Evolutionary conservation across 37 sponge, comb jelly and placozoan genomes (phyloP).

Genomic region (Spongia lamella): DNA sequence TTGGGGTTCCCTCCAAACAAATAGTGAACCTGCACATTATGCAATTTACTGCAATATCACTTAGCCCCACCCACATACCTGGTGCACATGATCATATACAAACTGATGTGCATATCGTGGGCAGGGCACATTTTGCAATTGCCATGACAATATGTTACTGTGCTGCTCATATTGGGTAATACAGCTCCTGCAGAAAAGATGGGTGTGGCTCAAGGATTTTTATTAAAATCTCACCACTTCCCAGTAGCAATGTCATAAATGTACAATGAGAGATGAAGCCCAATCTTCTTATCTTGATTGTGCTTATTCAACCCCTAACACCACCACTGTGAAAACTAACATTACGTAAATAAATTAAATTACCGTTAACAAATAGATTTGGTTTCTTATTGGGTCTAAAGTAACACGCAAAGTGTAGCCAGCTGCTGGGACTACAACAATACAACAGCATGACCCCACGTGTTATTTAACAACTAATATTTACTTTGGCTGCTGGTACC

Average conservation of each 20-base stretch:
- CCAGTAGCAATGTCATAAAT: slow-evolving; percentile 8
- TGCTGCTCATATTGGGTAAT: not conserved
- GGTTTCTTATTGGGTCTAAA: slow-evolving; percentile 44
- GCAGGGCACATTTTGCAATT: slow-evolving; percentile 34
- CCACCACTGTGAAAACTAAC: no score
- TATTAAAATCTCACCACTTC: slow-evolving; percentile 14
- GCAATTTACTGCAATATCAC: not conserved
- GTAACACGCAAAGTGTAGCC: slow-evolving; percentile 72
- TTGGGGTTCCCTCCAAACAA: slow-evolving; percentile 82
- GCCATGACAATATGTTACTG: not conserved
- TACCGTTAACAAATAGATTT: slow-evolving; percentile 61
- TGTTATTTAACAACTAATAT: not conserved
- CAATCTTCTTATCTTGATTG: no score
- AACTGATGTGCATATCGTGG: slow-evolving; percentile 81
- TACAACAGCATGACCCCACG: not conserved
- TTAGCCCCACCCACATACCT: slow-evolving; percentile 27
- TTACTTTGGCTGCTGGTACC: slow-evolving; percentile 19
- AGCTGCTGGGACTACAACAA: slow-evolving; percentile 32
- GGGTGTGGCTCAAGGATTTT: not conserved
- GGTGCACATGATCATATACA: slow-evolving; percentile 51
- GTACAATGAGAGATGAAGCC: slow-evolving; percentile 36
- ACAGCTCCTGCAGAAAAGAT: slow-evolving; percentile 17
- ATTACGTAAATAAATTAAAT: no score
- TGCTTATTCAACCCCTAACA: no score
- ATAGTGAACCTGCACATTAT: slow-evolving; percentile 56